A percentile compares a stretch with the other conserved stretches of the same genome.
Evolutionary conservation across 2,888 invertebrate species (phyloP).

Genomic region (Zonitis immaculata): DNA sequence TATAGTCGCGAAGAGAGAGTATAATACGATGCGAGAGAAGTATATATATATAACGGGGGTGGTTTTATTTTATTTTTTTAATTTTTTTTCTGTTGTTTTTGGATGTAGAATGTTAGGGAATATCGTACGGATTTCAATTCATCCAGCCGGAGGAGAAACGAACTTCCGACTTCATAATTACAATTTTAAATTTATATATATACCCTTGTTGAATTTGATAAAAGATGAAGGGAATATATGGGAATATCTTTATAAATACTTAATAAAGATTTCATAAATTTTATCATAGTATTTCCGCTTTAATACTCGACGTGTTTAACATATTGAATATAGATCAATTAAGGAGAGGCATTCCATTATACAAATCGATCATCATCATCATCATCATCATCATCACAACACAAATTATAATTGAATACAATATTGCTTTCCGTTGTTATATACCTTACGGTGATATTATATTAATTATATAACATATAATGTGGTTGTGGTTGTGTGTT

Average conservation of each 20-base stretch:
- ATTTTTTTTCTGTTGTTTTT: no score
- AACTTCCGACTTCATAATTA: slow-evolving; percentile 39
- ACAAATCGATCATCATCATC: background rate
- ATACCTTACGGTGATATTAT: slow-evolving; percentile 24
- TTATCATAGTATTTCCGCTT: slow-evolving; percentile 26
- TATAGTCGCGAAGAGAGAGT: no score
- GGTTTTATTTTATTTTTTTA: no score
- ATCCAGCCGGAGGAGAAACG: slow-evolving; percentile 28
- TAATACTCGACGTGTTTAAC: slow-evolving; percentile 16
- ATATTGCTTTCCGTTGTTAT: slow-evolving; percentile 42
- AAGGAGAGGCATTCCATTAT: background rate
- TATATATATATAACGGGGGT: no score
- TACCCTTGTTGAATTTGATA: slow-evolving; percentile 12
- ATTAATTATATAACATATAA: slow-evolving; percentile 18
- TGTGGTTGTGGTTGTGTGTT: slow-evolving; percentile 16
- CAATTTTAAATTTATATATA: slow-evolving; percentile 45
- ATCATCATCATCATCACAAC: slow-evolving; percentile 7
- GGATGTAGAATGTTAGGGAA: background rate
- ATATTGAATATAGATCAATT: background rate
- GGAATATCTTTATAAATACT: slow-evolving; percentile 26
- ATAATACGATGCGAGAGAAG: no score
- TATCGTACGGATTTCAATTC: slow-evolving; percentile 33
- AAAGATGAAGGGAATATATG: slow-evolving; percentile 5
- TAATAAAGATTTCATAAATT: slow-evolving; percentile 28
- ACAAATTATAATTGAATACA: slow-evolving; percentile 35